phyloP scores from a whole-genome alignment of 1,140 invertebrate genomes.

The Drosophila obscura region DNA sequence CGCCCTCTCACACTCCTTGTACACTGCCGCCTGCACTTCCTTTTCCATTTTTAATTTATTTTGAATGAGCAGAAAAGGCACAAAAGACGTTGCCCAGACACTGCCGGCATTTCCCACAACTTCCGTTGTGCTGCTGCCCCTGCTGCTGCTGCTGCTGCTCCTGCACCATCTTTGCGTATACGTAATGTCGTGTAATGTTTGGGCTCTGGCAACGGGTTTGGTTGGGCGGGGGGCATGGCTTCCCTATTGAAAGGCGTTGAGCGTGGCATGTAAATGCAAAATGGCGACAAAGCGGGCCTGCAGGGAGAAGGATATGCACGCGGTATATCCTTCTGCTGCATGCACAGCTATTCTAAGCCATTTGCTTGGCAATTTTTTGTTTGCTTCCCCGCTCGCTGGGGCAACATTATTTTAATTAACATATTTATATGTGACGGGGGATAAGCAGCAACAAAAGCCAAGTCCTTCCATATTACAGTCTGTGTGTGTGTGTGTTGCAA shows the following conservation, averaged over 20 bases:
- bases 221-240: background rate
- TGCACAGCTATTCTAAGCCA: conserved; percentile 73
- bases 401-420: conserved; percentile 83
- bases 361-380: conserved; percentile 69
- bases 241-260: conserved; percentile 74
- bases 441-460: conserved; percentile 53
- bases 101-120: conserved; percentile 78
- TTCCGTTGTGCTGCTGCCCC: conserved; percentile 57
- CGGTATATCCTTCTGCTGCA: conserved; percentile 14
- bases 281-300: conserved; percentile 77
- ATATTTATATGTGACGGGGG: conserved; percentile 64
- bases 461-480: conserved; percentile 23
- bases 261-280: conserved; percentile 77
- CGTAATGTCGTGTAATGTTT: conserved; percentile 70
- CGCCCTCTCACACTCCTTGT: background rate
- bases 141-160: conserved; percentile 40
- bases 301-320: conserved; percentile 38
- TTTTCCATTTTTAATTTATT: conserved; percentile 74
- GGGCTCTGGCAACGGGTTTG: conserved; percentile 25
- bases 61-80: conserved; percentile 65
- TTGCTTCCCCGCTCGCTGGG: conserved; percentile 26
- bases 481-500: conserved; percentile 60
- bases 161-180: conserved; percentile 56
- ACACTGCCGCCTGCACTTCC: conserved; percentile 52
- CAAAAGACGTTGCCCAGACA: conserved; percentile 62